Evolutionary conservation across 2,888 invertebrate genomes (phyloP).

Genomic region (Leptogaster cylindrica): DNA sequence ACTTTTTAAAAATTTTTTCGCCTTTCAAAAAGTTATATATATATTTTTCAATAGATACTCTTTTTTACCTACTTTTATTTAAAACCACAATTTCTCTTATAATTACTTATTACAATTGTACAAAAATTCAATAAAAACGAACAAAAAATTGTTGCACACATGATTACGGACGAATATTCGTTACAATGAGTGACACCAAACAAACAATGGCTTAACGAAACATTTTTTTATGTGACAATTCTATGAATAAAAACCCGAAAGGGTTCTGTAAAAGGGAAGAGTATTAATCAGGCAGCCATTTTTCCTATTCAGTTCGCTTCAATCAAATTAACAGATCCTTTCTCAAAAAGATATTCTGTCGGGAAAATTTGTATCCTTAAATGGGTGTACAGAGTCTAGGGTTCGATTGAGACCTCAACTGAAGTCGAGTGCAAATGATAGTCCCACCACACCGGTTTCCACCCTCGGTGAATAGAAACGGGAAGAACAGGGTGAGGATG

Average conservation of each 20-base stretch:
- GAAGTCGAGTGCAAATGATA: constrained; percentile 50
- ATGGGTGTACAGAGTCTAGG: constrained; percentile 53
- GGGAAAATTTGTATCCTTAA: too few relatives aligned
- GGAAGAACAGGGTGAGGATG: constrained; percentile 4
- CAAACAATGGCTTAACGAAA: constrained; percentile 32
- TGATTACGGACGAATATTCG: constrained; percentile 22
- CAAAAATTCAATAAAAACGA: too few relatives aligned
- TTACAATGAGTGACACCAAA: constrained; percentile 18
- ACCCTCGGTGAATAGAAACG: constrained; percentile 23
- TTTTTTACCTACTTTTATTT: too few relatives aligned
- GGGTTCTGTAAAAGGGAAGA: constrained; percentile 31
- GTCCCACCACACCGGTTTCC: constrained; percentile 49
- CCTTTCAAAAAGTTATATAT: too few relatives aligned
- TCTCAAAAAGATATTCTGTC: constrained; percentile 19
- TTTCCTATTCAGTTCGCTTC: constrained; percentile 25
- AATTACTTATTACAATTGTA: too few relatives aligned
- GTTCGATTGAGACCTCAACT: constrained; percentile 60
- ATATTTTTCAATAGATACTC: too few relatives aligned
- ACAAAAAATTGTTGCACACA: too few relatives aligned
- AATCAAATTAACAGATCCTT: constrained; percentile 40
- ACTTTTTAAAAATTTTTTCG: too few relatives aligned
- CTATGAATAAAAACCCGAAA: constrained; percentile 6
- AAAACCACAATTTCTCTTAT: too few relatives aligned
- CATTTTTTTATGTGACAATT: constrained; percentile 21
- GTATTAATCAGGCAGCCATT: constrained; percentile 38